These are phyloP conservation scores for Rhagoletis pomonella DNA, from an alignment of 1,140 invertebrate genomes.

Conservation along the genomic window DNA sequence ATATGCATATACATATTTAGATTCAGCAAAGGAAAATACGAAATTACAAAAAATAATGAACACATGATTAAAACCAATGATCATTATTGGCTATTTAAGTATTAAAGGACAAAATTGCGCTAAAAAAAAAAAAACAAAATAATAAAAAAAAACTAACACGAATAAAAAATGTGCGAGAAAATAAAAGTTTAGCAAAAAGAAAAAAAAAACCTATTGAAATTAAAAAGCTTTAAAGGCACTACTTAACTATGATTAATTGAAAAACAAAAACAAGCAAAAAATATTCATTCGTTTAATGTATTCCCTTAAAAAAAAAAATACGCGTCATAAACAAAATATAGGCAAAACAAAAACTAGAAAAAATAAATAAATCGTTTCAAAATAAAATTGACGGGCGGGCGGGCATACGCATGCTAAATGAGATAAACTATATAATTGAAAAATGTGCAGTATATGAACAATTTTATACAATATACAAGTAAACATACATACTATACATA, in stretches of 20 bases:
- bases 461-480: conserved; percentile 15
- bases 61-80: no score
- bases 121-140: background rate
- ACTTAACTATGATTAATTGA: conserved; percentile 38
- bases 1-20: background rate
- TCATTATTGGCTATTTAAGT: no score
- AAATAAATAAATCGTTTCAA: conserved; percentile 1
- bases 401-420: background rate
- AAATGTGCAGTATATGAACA: background rate
- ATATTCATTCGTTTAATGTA: conserved; percentile 27
- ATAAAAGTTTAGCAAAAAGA: background rate
- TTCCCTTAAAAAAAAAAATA: background rate
- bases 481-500: background rate
- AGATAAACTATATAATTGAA: background rate
- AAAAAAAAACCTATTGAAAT: conserved; percentile 36
- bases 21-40: background rate
- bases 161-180: conserved; percentile 28
- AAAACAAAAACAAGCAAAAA: background rate
- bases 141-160: conserved; percentile 1
- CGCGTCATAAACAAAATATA: background rate
- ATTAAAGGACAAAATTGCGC: no score
- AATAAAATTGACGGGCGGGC: background rate
- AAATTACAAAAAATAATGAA: background rate
- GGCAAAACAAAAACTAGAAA: background rate
- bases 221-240: conserved; percentile 47